Conservation (phyloP, 2,797 vertebrate species). For the Salarias fasciatus region DNA sequence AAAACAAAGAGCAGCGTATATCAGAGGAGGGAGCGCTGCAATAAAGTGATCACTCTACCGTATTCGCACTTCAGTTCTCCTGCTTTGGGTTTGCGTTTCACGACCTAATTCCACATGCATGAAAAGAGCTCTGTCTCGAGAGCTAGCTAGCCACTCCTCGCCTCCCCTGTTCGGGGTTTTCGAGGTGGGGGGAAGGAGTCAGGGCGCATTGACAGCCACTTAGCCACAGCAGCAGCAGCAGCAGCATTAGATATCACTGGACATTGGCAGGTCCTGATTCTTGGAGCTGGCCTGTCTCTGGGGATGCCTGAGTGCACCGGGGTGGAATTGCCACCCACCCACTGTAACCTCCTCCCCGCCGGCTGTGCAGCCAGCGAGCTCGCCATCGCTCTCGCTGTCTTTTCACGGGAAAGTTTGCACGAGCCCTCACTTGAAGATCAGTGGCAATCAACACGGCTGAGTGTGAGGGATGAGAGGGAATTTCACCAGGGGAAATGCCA, state of each 20-base stretch:
- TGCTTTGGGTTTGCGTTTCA: slow-evolving; percentile 65
- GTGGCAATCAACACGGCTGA: slow-evolving; percentile 69
- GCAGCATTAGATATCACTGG: slow-evolving; percentile 44
- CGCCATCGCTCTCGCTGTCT: slow-evolving; percentile 51
- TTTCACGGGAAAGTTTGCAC: slow-evolving; percentile 67
- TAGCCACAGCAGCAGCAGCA: slow-evolving; percentile 19
- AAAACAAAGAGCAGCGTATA: slow-evolving; percentile 40
- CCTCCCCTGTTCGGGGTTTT: slow-evolving; percentile 32
- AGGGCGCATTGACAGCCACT: slow-evolving; percentile 18
- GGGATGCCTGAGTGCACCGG: slow-evolving; percentile 55
- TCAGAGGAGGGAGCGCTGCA: slow-evolving; percentile 43
- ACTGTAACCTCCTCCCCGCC: slow-evolving; percentile 26
- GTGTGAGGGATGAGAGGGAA: slow-evolving; percentile 76
- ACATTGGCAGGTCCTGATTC: slow-evolving; percentile 50
- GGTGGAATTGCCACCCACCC: slow-evolving; percentile 33
- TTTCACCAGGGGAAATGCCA: slow-evolving; percentile 78
- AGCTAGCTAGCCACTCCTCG: slow-evolving; percentile 31
- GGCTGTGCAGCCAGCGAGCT: slow-evolving; percentile 56
- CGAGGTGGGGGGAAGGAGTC: slow-evolving; percentile 13
- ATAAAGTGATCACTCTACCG: slow-evolving; percentile 56
- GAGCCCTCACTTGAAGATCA: slow-evolving; percentile 74
- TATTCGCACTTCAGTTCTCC: slow-evolving; percentile 64
- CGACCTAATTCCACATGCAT: slow-evolving; percentile 64
- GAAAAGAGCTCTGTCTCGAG: slow-evolving; percentile 56
- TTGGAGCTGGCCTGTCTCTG: slow-evolving; percentile 42